Base-by-base conservation (phyloP, 2,888 invertebrate genomes). In the Galeruca laticollis region DNA sequence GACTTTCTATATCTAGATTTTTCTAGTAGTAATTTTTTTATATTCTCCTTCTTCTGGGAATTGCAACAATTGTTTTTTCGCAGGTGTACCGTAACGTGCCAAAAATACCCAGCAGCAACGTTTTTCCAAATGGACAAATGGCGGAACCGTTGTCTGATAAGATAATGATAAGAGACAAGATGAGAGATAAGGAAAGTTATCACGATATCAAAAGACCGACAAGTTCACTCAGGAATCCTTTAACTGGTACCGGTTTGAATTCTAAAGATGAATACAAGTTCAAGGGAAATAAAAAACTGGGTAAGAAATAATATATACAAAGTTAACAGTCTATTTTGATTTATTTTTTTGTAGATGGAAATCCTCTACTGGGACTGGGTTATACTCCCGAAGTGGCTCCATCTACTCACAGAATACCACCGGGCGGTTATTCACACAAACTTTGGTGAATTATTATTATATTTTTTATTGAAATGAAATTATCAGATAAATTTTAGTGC, bases 341-440 rank as follows among this genome's bases (percentile, higher is more conserved):
- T 10, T 49, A 37, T 56, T 68, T 57, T 56, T 3, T 82, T 81
- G 73, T 68, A 84, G 85, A 84, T 80, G 85, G 85, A 8, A 86
- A 85, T 75, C 85, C 85, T 13, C 68, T 85, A 10, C 71, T 84
- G 33, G 85, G 85, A 11, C 71, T 81, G 33, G 85, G 85, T 9
- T 85, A 85, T 69, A 81, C 80, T 35, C 72, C 77, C 11, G 77
- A 78, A 35, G 70, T 67, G n/a, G 57, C 70, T 11, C 63, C 75
- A 69, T 76, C 82, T 70, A 60, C 77, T 67, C 72, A 79, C 75
- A 81, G 83, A 68, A 78, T 85, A 60, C 86, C 86, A 31, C 86
- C 86, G 26, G 86, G 86, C 52, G 85, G 86, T 10, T 82, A 79
- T 73, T 85, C 85, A 4, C 82, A 84, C 65, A 83, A 84, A 43